Percentiles rank a stretch among this genome's conserved stretches.
phyloP scores from a whole-genome alignment of 2,113 vertebrate species.

The Phylloscopus trochiloides region DNA sequence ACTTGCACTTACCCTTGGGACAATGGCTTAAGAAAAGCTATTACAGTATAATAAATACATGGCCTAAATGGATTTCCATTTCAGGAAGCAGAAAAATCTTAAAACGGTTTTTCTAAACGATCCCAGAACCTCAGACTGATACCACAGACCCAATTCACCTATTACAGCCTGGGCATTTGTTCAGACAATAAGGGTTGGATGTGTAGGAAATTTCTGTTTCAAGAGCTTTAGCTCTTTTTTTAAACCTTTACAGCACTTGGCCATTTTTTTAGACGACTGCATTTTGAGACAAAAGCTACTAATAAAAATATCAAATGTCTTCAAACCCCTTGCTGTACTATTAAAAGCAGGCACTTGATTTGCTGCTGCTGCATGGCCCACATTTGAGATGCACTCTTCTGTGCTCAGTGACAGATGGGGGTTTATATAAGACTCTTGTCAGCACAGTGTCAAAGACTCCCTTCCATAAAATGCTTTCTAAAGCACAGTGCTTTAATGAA shows the following conservation, averaged over 20 bases:
- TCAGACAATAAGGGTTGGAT: background rate
- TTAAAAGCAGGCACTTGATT: constrained; percentile 20
- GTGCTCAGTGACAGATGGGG: constrained; percentile 38
- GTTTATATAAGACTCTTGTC: constrained; percentile 44
- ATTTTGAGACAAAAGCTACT: background rate
- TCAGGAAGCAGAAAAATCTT: background rate
- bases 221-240: background rate
- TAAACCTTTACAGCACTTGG: background rate
- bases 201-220: background rate
- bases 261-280: background rate
- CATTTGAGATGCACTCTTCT: background rate
- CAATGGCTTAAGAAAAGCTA: background rate
- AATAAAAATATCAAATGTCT: constrained; percentile 14
- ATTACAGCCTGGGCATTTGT: background rate
- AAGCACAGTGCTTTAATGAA: background rate
- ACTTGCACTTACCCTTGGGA: background rate
- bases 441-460: background rate
- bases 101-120: background rate
- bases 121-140: background rate
- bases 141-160: background rate
- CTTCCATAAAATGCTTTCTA: background rate
- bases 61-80: background rate
- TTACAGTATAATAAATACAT: constrained; percentile 13
- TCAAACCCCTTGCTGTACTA: background rate
- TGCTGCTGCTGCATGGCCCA: background rate